Conservation (phyloP, 2,113 vertebrate genomes). For the Catharus minimus region DNA sequence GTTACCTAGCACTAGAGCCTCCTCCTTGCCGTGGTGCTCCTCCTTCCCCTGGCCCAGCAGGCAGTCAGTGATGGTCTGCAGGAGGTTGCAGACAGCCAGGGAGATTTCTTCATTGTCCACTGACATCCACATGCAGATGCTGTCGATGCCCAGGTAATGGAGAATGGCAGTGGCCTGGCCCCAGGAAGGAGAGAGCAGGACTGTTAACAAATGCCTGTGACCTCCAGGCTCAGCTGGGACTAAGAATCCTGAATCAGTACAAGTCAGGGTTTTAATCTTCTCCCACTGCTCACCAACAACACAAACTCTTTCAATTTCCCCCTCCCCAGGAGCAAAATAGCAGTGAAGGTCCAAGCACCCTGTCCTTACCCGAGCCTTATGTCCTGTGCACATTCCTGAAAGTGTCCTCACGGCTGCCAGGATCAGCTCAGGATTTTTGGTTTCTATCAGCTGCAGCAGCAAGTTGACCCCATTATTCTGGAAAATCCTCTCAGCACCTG, state of each 20-base stretch:
- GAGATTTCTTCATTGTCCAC: slow-evolving; percentile 88
- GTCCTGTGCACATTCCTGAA: slow-evolving; percentile 91
- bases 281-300: neutral
- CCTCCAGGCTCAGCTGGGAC: neutral
- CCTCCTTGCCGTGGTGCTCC: slow-evolving; percentile 87
- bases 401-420: slow-evolving; percentile 89
- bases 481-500: slow-evolving; percentile 93
- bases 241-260: neutral
- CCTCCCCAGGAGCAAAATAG: neutral
- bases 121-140: slow-evolving; percentile 90
- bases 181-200: neutral
- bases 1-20: slow-evolving; percentile 89
- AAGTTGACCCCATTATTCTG: slow-evolving; percentile 90
- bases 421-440: slow-evolving; percentile 86
- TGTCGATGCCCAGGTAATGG: slow-evolving; percentile 82
- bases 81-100: slow-evolving; percentile 87
- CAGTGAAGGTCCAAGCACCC: neutral
- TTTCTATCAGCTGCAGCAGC: slow-evolving; percentile 87
- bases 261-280: neutral
- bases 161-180: slow-evolving; percentile 87
- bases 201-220: neutral
- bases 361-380: slow-evolving; percentile 86
- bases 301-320: neutral
- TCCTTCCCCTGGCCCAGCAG: slow-evolving; percentile 85
- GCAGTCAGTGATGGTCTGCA: slow-evolving; percentile 89